Evolutionary conservation across 2,113 vertebrate species (phyloP).

Genomic region (Nesoenas mayeri): DNA sequence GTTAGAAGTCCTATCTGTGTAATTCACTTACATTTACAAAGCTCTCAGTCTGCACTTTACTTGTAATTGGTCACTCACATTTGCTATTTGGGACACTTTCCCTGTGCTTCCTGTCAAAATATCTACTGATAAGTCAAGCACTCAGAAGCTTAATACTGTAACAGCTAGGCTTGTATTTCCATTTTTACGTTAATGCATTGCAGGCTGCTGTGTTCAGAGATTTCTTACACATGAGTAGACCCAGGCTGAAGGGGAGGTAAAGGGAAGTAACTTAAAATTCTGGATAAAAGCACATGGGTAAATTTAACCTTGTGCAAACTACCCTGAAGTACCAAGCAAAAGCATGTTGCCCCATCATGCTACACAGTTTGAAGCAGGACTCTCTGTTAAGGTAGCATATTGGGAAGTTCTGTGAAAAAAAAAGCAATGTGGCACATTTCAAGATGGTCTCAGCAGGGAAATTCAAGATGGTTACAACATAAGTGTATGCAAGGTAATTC

Average conservation of each 20-base stretch:
- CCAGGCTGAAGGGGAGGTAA: not conserved
- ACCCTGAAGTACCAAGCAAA: not conserved
- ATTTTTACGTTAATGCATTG: constrained; percentile 30
- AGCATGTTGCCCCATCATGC: not conserved
- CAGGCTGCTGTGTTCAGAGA: constrained; percentile 6
- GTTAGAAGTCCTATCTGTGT: not conserved
- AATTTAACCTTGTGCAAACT: not conserved
- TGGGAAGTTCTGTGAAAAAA: not conserved
- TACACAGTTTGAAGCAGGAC: not conserved
- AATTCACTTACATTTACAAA: constrained; percentile 44
- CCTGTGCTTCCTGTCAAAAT: constrained; percentile 16
- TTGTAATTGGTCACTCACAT: constrained; percentile 27
- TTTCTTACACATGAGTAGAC: not conserved
- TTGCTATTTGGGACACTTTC: constrained; percentile 19
- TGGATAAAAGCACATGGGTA: not conserved
- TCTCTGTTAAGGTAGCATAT: not conserved
- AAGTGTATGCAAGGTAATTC: not conserved
- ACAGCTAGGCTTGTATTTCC: constrained; percentile 8
- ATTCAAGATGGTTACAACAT: not conserved
- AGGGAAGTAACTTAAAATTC: not conserved
- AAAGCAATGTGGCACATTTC: not conserved
- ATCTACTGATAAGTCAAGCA: constrained; percentile 10
- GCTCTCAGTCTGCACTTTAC: constrained; percentile 35
- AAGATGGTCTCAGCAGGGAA: not conserved
- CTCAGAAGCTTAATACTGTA: constrained; percentile 8